Base-by-base conservation (phyloP, 2,888 invertebrate species). In the Autographa pulchrina region DNA sequence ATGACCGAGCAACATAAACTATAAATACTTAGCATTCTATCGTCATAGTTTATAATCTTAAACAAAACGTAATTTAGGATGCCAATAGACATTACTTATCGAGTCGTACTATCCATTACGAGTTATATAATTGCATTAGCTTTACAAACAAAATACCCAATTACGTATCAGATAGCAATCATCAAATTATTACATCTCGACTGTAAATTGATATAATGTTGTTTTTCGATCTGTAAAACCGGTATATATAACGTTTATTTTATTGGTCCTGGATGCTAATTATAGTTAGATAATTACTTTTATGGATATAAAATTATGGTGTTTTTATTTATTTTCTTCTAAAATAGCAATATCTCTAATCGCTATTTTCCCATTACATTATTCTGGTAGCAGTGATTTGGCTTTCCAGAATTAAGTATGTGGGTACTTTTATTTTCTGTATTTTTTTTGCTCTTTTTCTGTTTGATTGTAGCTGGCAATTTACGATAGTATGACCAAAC, bases 231-330 rank as follows among this genome's bases (percentile, higher is more conserved):
- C 31, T 67, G 38, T 31, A 63, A 70, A 79, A 84, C 84, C 82
- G 82, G 83, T 65, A 63, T 67, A 5, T 8, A 4, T 63, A 76
- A 78, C 69, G 78, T 76, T 82, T 65, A 60, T 67, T 82, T 82
- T 81, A 75, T 81, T 74, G 75, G 81, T 73, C 77, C 77, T 72
- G 63, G 62, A 59, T 52, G n/a, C 67, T 78, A 80, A 80, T 80
- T 76, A 77, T 65, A 68, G 62, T 73, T 65, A 65, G 60, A 74
- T 79, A 75, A 78, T 73, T 48, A 58, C 48, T 64, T 73, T 61
- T 68, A 64, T 60, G 70, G 43, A 58, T 76, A 62, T 54, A 63
- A 58, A 52, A 73, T 62, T 38, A 68, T 61, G 62, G 32, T 18
- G 16, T 0, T 61, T 62, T 75, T 63, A 75, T 68, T 62, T 59